Base-by-base conservation (phyloP, 2,888 invertebrate species). In the Dione juno region DNA sequence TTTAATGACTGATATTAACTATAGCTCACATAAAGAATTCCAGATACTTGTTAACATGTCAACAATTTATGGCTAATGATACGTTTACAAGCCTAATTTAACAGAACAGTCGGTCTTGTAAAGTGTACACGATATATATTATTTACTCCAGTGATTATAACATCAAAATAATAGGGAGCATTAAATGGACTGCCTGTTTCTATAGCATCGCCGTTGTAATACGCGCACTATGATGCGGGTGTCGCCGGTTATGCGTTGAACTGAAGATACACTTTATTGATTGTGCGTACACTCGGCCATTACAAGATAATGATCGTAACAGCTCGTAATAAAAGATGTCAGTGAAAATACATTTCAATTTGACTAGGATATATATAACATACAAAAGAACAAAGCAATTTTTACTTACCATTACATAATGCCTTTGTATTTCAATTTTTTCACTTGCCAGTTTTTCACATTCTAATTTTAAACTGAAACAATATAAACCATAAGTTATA, bases 351-450 rank as follows among this genome's bases (percentile, higher is more conserved):
- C 21, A 54, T 63, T n/a, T 68, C 21, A 21, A 45, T 68, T 50
- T 45, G 11, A 53, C 19, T 54, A 43, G 35, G 11, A 37, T 16
- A 63, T 35, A 14, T 37, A 68, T 35, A 50, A 11, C 35, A 66
- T 61, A 16, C 16, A 48, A 53, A 52, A 21, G 5, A 54, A 16
- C n/a, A 16, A 37, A n/a, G 0, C 10, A 41, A 8, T 61, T 67
- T 53, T 72, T 76, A 92, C 96, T 95, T 92, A 97, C 97, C 97
- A 97, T 97, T 79, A 97, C 97, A 93, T 97, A 97, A 94, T 97
- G 97, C 91, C 97, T 94, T 90, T 97, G 97, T 94, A 97, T 96
- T 94, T 97, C 97, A 82, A 97, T 97, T 94, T 97, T 97, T 94
- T 97, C 97, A 88, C 96, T 96, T 83, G 96, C 96, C 89, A 97